Percentiles rank a stretch among this genome's conserved stretches.
phyloP scores from a whole-genome alignment of 1,140 invertebrate species.

The Bombyx mandarina region DNA sequence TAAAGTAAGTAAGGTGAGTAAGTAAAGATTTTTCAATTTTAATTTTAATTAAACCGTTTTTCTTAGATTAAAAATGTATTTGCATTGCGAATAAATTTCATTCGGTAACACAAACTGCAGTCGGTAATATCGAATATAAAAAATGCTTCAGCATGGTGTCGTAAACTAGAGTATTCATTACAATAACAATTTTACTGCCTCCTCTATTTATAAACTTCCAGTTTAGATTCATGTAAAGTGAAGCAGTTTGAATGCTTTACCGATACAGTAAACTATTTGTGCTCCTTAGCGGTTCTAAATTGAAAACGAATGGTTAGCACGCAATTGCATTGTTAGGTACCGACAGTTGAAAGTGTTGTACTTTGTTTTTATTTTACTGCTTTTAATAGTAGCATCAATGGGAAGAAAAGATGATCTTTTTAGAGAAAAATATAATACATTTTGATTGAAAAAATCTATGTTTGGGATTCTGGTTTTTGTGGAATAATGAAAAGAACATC shows the following conservation, averaged over 20 bases:
- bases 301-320: slow-evolving; percentile 1
- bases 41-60: background rate
- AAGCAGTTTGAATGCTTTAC: slow-evolving; percentile 17
- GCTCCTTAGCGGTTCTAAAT: slow-evolving; percentile 1
- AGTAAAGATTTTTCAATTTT: background rate
- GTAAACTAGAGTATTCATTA: slow-evolving; percentile 30
- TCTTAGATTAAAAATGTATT: background rate
- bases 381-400: background rate
- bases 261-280: slow-evolving; percentile 11
- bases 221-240: slow-evolving; percentile 21
- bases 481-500: too few relatives aligned
- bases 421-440: too few relatives aligned
- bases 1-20: too few relatives aligned
- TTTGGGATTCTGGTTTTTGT: too few relatives aligned
- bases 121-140: slow-evolving; percentile 8
- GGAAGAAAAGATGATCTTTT: too few relatives aligned
- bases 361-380: background rate
- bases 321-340: background rate
- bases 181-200: slow-evolving; percentile 24
- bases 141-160: slow-evolving; percentile 13
- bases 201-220: slow-evolving; percentile 31
- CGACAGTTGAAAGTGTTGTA: background rate
- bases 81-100: background rate
- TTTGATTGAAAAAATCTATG: too few relatives aligned
- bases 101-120: slow-evolving; percentile 3